These are phyloP conservation scores for Gastrophryne carolinensis DNA, from an alignment of 2,797 vertebrate species.

Conservation along the genomic window DNA sequence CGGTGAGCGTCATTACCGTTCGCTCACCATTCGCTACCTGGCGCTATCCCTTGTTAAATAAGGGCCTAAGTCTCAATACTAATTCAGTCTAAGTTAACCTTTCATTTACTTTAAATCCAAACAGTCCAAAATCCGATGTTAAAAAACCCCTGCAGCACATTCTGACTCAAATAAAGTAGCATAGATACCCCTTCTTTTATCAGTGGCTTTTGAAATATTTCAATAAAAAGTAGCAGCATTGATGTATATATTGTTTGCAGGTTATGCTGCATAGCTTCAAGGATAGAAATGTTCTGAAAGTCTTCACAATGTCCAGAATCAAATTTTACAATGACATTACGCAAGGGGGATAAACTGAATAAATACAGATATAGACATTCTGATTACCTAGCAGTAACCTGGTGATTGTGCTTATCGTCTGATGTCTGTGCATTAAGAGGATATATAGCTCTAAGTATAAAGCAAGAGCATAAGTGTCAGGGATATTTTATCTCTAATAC, in stretches of 20 bases:
- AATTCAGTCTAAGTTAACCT: neutral
- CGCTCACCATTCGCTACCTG: too few species aligned
- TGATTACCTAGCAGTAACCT: neutral
- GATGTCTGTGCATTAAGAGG: conserved; percentile 10
- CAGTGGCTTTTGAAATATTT: conserved; percentile 27
- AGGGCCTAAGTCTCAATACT: neutral
- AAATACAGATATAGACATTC: neutral
- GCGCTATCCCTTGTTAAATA: too few species aligned
- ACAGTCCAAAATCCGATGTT: neutral
- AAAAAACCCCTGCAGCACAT: conserved; percentile 13
- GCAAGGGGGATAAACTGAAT: neutral
- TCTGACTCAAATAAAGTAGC: neutral
- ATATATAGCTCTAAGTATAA: conserved; percentile 17
- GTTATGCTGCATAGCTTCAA: conserved; percentile 23
- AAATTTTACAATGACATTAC: neutral
- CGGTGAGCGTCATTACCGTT: too few species aligned
- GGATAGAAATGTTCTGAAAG: conserved; percentile 24
- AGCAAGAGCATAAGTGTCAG: neutral
- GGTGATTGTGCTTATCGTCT: conserved; percentile 1
- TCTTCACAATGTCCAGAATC: neutral
- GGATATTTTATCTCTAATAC: conserved; percentile 24
- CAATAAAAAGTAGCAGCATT: neutral
- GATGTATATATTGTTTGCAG: neutral
- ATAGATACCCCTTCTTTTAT: conserved; percentile 8
- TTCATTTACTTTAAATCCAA: neutral